phyloP scores from a whole-genome alignment of 2,797 vertebrate genomes.

The Parauchenoglanis ngamensis region DNA sequence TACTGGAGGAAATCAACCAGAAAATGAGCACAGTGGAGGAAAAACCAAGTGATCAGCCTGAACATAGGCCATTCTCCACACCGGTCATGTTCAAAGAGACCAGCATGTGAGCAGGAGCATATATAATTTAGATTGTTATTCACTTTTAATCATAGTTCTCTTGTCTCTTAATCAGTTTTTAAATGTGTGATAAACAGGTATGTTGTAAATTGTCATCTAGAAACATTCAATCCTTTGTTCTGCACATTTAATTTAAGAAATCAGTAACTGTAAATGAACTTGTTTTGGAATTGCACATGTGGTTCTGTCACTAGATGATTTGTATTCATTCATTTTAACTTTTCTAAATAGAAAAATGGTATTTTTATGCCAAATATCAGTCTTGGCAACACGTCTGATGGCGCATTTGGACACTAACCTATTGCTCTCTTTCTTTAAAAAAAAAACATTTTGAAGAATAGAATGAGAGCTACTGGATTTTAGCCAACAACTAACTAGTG shows the following conservation, averaged over 20 bases:
- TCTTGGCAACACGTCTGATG: background rate
- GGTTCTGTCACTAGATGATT: background rate
- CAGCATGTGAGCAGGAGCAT: constrained; percentile 29
- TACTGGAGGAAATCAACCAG: constrained; percentile 80
- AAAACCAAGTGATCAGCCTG: background rate
- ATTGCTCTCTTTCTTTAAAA: background rate
- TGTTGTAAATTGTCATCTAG: background rate
- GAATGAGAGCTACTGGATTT: background rate
- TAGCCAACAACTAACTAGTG: background rate
- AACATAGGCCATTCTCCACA: background rate
- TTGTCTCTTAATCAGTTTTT: background rate
- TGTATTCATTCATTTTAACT: background rate
- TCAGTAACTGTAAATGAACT: background rate
- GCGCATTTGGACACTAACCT: constrained; percentile 10
- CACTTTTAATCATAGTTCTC: background rate
- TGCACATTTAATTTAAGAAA: background rate
- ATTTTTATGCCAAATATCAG: background rate
- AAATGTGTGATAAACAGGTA: background rate
- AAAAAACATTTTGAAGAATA: background rate
- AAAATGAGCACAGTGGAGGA: constrained; percentile 5
- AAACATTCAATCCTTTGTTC: background rate
- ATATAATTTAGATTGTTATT: background rate
- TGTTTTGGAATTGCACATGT: background rate
- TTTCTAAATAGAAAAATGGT: background rate
- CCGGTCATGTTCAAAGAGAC: constrained; percentile 40